phyloP scores from a whole-genome alignment of 1,140 invertebrate species.

The Hermetia illucens region DNA sequence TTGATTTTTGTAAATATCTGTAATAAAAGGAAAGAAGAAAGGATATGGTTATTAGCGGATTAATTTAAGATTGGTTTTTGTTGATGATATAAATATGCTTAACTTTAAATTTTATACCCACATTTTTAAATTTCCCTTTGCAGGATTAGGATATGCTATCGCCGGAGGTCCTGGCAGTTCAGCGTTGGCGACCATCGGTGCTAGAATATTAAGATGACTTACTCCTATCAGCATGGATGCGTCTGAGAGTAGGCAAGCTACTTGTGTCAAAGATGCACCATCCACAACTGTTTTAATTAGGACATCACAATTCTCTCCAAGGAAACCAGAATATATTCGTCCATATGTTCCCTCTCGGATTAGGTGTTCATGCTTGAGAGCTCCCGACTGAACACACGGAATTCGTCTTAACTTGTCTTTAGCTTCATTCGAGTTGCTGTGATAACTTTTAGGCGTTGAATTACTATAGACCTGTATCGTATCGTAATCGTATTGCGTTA shows the following conservation, averaged over 20 bases:
- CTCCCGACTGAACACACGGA: constrained; percentile 43
- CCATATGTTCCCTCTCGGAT: constrained; percentile 73
- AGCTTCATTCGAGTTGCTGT: constrained; percentile 37
- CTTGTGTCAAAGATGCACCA: constrained; percentile 67
- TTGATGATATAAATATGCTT: background rate
- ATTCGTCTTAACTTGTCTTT: constrained; percentile 53
- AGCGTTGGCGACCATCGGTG: constrained; percentile 65
- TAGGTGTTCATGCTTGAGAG: constrained; percentile 44
- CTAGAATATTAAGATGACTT: constrained; percentile 66
- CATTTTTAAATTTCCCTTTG: constrained; percentile 80
- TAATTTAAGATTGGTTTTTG: background rate
- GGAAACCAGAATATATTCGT: constrained; percentile 56
- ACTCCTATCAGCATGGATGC: constrained; percentile 71
- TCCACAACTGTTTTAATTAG: constrained; percentile 74
- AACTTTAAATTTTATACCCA: no score
- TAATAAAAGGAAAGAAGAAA: constrained; percentile 6
- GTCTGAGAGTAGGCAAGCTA: constrained; percentile 66
- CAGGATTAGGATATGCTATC: constrained; percentile 64
- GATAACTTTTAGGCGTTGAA: constrained; percentile 25
- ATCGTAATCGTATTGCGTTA: no score
- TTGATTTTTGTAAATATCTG: constrained; percentile 50
- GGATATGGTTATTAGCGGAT: no score
- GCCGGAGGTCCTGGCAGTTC: constrained; percentile 59
- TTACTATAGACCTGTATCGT: constrained; percentile 37
- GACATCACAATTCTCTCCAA: constrained; percentile 59